Conservation (phyloP, 2,888 invertebrate species). For the Drosophila maculinotata region DNA sequence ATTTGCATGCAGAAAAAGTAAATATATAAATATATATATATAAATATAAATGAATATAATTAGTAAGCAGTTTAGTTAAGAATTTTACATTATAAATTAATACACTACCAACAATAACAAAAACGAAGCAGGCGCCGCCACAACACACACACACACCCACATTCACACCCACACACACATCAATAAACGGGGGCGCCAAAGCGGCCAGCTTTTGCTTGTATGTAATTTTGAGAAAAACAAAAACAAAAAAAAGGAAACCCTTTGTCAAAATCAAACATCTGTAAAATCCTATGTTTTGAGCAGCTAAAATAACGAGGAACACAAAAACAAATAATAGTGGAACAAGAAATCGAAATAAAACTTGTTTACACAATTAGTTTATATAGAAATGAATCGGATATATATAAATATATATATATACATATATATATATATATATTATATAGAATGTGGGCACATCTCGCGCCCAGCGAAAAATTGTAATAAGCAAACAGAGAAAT, state of each 20-base stretch:
- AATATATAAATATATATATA: constrained; percentile 64
- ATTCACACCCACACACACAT: constrained; percentile 35
- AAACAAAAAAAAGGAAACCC: constrained; percentile 22
- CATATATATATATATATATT: constrained; percentile 31
- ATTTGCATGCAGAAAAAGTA: constrained; percentile 70
- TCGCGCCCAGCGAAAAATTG: constrained; percentile 60
- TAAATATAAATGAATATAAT: constrained; percentile 76
- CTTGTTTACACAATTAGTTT: constrained; percentile 76
- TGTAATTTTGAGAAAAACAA: constrained; percentile 57
- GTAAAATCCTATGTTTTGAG: constrained; percentile 77
- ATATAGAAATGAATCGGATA: constrained; percentile 62
- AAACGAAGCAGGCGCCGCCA: constrained; percentile 50
- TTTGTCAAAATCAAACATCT: constrained; percentile 57
- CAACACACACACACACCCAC: constrained; percentile 20
- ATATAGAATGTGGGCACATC: constrained; percentile 56
- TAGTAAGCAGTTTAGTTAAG: constrained; percentile 80
- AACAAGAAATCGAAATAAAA: constrained; percentile 35
- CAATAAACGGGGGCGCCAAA: constrained; percentile 40
- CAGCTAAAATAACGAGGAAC: constrained; percentile 54
- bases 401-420: constrained; percentile 59
- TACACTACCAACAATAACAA: constrained; percentile 38
- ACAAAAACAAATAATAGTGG: constrained; percentile 18
- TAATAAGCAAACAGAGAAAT: constrained; percentile 68
- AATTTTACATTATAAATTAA: constrained; percentile 75
- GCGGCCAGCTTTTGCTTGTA: constrained; percentile 73